These are phyloP conservation scores for Aphelenchoides besseyi DNA, from an alignment of 1,140 invertebrate genomes.

Conservation along the genomic window DNA sequence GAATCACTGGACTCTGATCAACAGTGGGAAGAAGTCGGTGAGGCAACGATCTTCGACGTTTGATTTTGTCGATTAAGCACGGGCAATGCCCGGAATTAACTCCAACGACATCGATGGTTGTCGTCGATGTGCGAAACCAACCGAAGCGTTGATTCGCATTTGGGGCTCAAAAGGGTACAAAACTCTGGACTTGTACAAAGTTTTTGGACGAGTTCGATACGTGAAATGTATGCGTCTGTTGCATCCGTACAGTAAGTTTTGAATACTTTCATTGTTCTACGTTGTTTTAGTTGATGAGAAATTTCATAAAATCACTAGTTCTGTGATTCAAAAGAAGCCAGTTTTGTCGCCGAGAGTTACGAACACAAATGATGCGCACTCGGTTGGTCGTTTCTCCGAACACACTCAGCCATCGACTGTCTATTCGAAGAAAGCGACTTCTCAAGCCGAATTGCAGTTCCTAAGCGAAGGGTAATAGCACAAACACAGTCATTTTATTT, in stretches of 20 bases:
- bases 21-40: conserved; percentile 45
- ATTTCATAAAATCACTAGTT: conserved; percentile 25
- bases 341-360: conserved; percentile 6
- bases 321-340: not conserved
- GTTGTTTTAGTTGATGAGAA: conserved; percentile 34
- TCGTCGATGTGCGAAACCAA: conserved; percentile 33
- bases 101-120: conserved; percentile 51
- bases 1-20: conserved; percentile 36
- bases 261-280: not conserved
- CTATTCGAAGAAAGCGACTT: conserved; percentile 14
- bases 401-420: conserved; percentile 21
- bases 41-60: conserved; percentile 15
- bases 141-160: conserved; percentile 43
- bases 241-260: conserved; percentile 36
- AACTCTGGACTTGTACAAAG: conserved; percentile 43
- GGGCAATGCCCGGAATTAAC: conserved; percentile 41
- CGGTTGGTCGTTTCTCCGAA: conserved; percentile 11
- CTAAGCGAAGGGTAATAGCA: conserved; percentile 8
- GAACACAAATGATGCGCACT: conserved; percentile 10
- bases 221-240: conserved; percentile 44
- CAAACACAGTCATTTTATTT: not conserved
- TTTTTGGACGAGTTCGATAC: conserved; percentile 37
- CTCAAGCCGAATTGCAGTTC: not conserved
- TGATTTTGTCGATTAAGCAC: conserved; percentile 20
- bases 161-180: conserved; percentile 50